A percentile compares a stretch with the other conserved stretches of the same genome.
Conservation (phyloP, 2,888 invertebrate species). For the Mactromeris polynyma region DNA sequence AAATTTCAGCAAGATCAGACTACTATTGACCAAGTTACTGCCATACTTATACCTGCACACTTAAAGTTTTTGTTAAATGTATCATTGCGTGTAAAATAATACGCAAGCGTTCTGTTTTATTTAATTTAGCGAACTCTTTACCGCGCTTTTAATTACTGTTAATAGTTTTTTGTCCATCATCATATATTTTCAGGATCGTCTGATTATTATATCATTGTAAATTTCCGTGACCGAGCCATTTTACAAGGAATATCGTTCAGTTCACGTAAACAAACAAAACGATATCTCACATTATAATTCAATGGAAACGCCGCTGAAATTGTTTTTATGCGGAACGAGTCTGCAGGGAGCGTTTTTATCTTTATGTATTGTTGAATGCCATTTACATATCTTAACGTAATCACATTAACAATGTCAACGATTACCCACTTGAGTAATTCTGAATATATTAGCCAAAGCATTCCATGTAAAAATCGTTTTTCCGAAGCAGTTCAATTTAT, state of each 20-base stretch:
- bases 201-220: too few species aligned
- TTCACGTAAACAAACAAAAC: not conserved
- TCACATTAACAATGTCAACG: not conserved
- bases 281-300: not conserved
- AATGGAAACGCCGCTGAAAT: not conserved
- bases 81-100: too few species aligned
- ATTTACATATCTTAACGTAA: not conserved
- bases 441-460: not conserved
- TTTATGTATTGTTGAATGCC: not conserved
- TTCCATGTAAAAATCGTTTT: not conserved
- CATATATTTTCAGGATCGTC: too few species aligned
- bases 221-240: not conserved
- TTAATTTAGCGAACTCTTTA: too few species aligned
- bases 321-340: not conserved
- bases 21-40: too few species aligned
- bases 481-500: not conserved
- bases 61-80: too few species aligned
- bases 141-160: too few species aligned
- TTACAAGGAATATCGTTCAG: not conserved
- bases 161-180: too few species aligned
- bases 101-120: too few species aligned
- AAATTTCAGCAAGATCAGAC: too few species aligned
- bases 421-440: not conserved
- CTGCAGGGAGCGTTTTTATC: not conserved
- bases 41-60: too few species aligned